Percentiles rank a stretch among this genome's conserved stretches.
Evolutionary conservation across 2,113 vertebrate species (phyloP).

Genomic region (Elanoides forficatus): DNA sequence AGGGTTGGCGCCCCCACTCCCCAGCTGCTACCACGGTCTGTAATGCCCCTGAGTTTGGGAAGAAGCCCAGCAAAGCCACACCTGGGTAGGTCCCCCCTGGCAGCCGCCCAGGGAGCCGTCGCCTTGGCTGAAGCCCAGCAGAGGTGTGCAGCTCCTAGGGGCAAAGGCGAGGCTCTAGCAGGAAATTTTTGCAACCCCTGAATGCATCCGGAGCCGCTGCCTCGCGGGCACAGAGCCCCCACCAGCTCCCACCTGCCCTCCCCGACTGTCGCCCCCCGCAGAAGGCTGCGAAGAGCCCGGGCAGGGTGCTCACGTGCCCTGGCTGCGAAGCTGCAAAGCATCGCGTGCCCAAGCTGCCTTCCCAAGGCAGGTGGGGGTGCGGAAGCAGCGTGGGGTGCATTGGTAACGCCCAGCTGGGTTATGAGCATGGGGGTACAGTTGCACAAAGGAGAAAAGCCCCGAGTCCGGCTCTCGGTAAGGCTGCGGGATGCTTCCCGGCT

Average conservation of each 20-base stretch:
- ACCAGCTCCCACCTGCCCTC: not conserved
- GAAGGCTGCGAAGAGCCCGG: not conserved
- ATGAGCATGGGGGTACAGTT: not conserved
- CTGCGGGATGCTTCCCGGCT: not conserved
- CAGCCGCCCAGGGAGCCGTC: not conserved
- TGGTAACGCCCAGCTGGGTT: accelerated
- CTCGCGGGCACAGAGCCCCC: accelerated
- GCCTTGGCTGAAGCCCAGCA: not conserved
- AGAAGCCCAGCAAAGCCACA: not conserved
- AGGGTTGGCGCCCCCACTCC: not conserved
- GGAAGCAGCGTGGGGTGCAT: not conserved
- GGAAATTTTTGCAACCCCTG: not conserved
- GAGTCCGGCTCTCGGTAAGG: not conserved
- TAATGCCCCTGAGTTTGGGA: not conserved
- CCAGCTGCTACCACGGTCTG: not conserved
- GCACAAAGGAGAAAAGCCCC: not conserved
- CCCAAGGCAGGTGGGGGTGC: accelerated
- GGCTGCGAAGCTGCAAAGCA: not conserved
- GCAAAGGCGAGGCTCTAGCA: not conserved
- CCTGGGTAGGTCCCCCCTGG: not conserved
- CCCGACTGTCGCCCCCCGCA: accelerated
- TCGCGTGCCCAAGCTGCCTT: accelerated
- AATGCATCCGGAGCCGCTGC: not conserved
- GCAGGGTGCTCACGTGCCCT: not conserved
- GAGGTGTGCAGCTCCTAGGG: not conserved